Percentiles rank a stretch among this genome's conserved stretches.
phyloP scores from a whole-genome alignment of 2,113 vertebrate genomes.

The Rana temporaria region DNA sequence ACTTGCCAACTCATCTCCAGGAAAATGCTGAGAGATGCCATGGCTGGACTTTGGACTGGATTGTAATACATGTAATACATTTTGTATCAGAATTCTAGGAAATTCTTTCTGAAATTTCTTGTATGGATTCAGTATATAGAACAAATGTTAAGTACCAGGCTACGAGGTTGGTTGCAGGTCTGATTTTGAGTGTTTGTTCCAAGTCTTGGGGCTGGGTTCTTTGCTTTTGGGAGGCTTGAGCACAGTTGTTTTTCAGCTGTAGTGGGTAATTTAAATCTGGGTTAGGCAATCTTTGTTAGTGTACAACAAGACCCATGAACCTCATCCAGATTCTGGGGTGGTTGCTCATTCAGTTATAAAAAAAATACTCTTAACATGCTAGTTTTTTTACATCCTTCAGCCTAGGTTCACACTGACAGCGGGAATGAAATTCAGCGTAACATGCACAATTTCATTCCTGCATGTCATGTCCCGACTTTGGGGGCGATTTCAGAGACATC shows the following conservation, averaged over 20 bases:
- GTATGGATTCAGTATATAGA: constrained; percentile 22
- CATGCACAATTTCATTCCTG: too few relatives aligned
- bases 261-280: neutral
- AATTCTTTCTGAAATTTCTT: constrained; percentile 15
- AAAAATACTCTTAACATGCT: too few relatives aligned
- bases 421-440: too few relatives aligned
- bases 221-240: neutral
- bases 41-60: neutral
- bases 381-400: too few relatives aligned
- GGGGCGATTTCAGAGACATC: too few relatives aligned
- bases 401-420: too few relatives aligned
- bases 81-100: constrained; percentile 33
- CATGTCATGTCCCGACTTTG: too few relatives aligned
- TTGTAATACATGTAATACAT: neutral
- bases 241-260: constrained; percentile 25
- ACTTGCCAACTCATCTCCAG: constrained; percentile 24
- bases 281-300: constrained; percentile 13
- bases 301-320: constrained; percentile 8
- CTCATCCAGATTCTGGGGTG: neutral
- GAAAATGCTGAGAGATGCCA: constrained; percentile 30
- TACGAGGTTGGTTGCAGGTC: constrained; percentile 3
- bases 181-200: constrained; percentile 4
- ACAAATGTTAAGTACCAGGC: constrained; percentile 12
- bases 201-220: constrained; percentile 11
- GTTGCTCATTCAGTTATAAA: too few relatives aligned